Base-by-base conservation (phyloP, 2,888 invertebrate genomes). In the Hirtodrosophila histrioides region DNA sequence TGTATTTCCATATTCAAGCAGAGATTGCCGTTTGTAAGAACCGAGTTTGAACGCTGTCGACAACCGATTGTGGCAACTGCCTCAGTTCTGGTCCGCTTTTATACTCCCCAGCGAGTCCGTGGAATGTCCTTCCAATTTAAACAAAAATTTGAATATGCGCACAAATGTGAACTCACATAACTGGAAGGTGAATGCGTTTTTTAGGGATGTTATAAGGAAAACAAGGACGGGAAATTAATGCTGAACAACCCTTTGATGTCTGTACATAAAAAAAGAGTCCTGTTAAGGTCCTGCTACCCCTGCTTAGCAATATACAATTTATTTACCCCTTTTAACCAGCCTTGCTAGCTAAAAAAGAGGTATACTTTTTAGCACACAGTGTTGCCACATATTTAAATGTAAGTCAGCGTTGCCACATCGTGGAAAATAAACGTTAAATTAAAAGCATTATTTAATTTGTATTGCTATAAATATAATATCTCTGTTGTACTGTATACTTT, bases 61-160 rank as follows among this genome's bases (percentile, higher is more conserved):
- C 56, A 12, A 56, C 4, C 58, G 85, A 51, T 67, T 75, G 83
- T 57, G 72, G 70, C 24, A 43, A 48, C 7, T 24, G 29, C 36
- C 50, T 12, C 27, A n/a, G 1, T 0, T 4, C 7, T 4, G 17
- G 6, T 0, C 27, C 3, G 46, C 53, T 81, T 88, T 82, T 88
- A 88, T 88, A 76, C 63, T 0, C 7, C 5, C 5, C 9, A 0
- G 12, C 40, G 40, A 9, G 17, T 3, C 11, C 35, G 33, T 75
- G 75, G 69, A 80, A 84, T 43, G 44, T 35, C 43, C 43, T 88
- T 84, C 82, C 87, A 78, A 70, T 73, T 89, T 84, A 77, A 84
- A 75, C 12, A 8, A 2, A 88, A 89, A 88, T 89, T 89, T 89
- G 87, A 89, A 88, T 88, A 89, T 89, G 89, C 89, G 89, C 89